Conservation (phyloP, 2,888 invertebrate species). For the Hydropsyche betteni region DNA sequence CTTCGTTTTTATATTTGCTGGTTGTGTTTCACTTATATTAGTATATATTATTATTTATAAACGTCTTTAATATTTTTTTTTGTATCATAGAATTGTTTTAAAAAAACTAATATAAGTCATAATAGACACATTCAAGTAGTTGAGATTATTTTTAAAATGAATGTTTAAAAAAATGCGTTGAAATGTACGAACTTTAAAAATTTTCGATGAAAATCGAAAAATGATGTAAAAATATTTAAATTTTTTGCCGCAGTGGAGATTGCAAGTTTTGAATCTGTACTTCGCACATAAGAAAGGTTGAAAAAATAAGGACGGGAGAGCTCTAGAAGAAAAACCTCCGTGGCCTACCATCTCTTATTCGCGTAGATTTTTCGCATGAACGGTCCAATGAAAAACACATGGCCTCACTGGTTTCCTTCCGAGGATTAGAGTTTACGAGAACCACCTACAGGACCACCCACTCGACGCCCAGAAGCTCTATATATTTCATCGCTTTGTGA, state of each 20-base stretch:
- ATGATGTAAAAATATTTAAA: too few relatives aligned
- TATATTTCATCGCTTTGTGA: neutral
- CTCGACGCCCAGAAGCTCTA: slow-evolving; percentile 15
- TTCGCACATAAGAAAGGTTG: neutral
- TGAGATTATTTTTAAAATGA: too few relatives aligned
- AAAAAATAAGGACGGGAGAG: neutral
- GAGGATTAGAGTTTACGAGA: slow-evolving; percentile 41
- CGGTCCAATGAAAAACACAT: slow-evolving; percentile 47
- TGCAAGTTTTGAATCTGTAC: too few relatives aligned
- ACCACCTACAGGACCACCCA: neutral
- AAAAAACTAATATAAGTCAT: too few relatives aligned
- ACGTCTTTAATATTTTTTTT: too few relatives aligned
- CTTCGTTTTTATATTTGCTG: too few relatives aligned
- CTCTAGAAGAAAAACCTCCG: slow-evolving; percentile 22
- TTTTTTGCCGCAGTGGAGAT: too few relatives aligned
- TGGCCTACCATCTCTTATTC: slow-evolving; percentile 37
- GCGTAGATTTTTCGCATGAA: slow-evolving; percentile 46
- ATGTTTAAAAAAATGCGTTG: too few relatives aligned
- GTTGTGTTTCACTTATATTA: neutral
- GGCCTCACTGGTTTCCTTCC: slow-evolving; percentile 43
- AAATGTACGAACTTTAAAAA: too few relatives aligned
- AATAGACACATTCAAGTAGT: too few relatives aligned
- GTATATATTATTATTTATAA: neutral
- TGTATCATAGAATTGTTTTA: too few relatives aligned
- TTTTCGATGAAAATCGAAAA: too few relatives aligned